These are phyloP conservation scores for Plebejus melissa DNA, from an alignment of 2,888 invertebrate species.

Conservation along the genomic window DNA sequence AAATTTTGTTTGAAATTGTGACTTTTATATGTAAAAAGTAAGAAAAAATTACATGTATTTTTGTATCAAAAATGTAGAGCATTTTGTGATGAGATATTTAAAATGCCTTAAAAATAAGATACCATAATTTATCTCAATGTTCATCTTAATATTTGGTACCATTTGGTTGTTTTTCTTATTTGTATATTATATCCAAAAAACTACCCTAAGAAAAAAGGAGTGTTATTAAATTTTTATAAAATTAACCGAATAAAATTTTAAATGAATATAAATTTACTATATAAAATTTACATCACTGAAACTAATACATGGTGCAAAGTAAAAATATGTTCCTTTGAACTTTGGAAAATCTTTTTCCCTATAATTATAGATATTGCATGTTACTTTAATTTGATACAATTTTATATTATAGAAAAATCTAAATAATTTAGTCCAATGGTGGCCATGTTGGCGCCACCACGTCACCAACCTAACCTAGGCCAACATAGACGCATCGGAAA, in stretches of 20 bases:
- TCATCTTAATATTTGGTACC: too few species aligned
- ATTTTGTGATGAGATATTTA: background rate
- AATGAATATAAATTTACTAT: background rate
- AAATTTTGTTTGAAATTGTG: background rate
- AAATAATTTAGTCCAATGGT: constrained; percentile 5
- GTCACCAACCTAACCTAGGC: constrained; percentile 71
- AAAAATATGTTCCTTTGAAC: background rate
- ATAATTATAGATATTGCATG: background rate
- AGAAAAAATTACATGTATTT: background rate
- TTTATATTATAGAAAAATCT: background rate
- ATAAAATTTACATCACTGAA: background rate
- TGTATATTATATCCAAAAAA: too few species aligned
- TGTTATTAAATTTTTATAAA: background rate
- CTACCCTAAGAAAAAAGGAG: background rate
- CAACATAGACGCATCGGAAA: constrained; percentile 62
- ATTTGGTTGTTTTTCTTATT: too few species aligned
- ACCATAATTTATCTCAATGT: background rate
- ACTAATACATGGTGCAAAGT: background rate
- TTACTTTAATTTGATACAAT: background rate
- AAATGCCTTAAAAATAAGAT: background rate
- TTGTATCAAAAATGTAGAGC: background rate
- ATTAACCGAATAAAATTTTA: background rate
- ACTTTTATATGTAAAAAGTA: background rate
- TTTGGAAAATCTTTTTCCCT: background rate
- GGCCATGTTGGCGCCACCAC: constrained; percentile 43